These are phyloP conservation scores for Nymphalis polychloros DNA, from an alignment of 2,888 invertebrate species.

Conservation along the genomic window DNA sequence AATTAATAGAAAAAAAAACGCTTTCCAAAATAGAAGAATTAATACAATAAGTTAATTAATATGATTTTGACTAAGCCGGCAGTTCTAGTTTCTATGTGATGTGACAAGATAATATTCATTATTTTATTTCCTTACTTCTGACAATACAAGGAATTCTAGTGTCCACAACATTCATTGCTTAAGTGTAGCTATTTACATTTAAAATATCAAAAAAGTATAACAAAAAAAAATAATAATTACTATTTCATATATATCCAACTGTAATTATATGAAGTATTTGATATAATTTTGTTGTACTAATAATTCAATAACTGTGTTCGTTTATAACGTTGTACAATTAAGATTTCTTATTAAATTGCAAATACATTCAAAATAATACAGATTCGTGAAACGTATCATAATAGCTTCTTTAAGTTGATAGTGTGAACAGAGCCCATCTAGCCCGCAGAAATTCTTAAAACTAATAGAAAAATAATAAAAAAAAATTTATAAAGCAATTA, in stretches of 20 bases:
- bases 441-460: too few species aligned
- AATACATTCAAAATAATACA: too few species aligned
- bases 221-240: neutral
- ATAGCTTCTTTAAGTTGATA: too few species aligned
- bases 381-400: too few species aligned
- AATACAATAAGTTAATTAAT: constrained; percentile 5
- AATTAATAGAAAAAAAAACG: constrained; percentile 1
- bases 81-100: constrained; percentile 32
- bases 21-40: constrained; percentile 3
- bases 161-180: neutral
- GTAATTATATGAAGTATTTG: neutral
- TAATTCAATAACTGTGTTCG: too few species aligned
- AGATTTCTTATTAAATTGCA: too few species aligned
- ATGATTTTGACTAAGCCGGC: constrained; percentile 24
- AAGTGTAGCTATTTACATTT: neutral
- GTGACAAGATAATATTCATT: constrained; percentile 11
- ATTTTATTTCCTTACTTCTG: neutral
- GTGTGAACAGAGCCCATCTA: too few species aligned
- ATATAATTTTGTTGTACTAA: too few species aligned
- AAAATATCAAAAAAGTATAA: neutral
- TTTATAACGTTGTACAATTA: too few species aligned
- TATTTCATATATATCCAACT: too few species aligned
- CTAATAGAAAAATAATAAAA: neutral
- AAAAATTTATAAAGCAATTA: constrained; percentile 14
- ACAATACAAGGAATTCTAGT: neutral